Evolutionary conservation across 2,113 vertebrate genomes (phyloP).

Genomic region (Myrmecobius fasciatus): DNA sequence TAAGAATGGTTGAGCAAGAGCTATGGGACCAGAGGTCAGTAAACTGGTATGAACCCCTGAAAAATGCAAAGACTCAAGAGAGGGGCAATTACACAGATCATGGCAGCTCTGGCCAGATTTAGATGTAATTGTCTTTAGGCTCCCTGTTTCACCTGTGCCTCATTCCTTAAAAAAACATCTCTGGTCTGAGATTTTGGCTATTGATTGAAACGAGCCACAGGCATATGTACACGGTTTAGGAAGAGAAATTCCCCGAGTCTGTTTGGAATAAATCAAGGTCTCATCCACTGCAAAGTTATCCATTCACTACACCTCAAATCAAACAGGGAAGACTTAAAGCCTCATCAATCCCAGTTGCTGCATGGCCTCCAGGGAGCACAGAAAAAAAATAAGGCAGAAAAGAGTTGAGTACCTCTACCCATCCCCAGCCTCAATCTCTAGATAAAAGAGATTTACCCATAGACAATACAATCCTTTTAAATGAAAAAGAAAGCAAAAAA

Average conservation of each 20-base stretch:
- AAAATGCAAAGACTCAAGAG: background rate
- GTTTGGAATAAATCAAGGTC: conserved; percentile 41
- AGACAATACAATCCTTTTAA: background rate
- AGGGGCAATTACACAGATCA: background rate
- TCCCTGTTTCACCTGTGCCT: background rate
- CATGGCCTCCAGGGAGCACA: conserved; percentile 15
- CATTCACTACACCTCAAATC: conserved; percentile 26
- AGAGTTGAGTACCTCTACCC: background rate
- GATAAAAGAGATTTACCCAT: conserved; percentile 31
- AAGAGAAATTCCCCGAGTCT: conserved; percentile 30
- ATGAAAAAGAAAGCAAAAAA: background rate
- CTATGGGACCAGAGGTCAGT: conserved; percentile 6
- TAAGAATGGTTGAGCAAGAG: background rate
- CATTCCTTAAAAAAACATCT: background rate
- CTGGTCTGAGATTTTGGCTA: background rate
- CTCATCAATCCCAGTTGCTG: background rate
- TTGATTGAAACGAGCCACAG: background rate
- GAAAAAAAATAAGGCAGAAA: conserved; percentile 26
- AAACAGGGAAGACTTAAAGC: background rate
- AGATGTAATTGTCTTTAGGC: conserved; percentile 27
- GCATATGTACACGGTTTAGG: background rate
- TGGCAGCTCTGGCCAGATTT: background rate
- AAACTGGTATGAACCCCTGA: conserved; percentile 4
- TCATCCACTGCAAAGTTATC: background rate
- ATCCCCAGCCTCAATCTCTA: background rate